phyloP scores from a whole-genome alignment of 2,888 invertebrate genomes.

The Drymonia ruficornis region DNA sequence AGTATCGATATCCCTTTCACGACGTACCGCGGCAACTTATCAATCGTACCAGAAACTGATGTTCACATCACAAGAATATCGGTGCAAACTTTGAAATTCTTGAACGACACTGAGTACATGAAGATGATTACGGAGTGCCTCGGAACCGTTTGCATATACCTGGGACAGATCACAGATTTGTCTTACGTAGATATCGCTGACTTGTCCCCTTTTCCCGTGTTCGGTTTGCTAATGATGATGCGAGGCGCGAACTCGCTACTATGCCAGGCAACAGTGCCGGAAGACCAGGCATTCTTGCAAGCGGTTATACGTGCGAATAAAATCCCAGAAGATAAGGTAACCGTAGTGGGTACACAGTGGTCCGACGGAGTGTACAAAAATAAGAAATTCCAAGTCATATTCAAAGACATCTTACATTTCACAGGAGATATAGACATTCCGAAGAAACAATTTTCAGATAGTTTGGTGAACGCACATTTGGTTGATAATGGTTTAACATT shows the following conservation, averaged over 20 bases:
- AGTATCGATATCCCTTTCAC: slow-evolving; percentile 10
- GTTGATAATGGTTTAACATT: slow-evolving; percentile 20
- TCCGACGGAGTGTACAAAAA: slow-evolving; percentile 9
- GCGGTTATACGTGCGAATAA: slow-evolving; percentile 17
- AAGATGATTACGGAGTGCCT: slow-evolving; percentile 19
- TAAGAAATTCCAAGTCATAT: slow-evolving; percentile 26
- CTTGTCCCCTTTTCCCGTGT: slow-evolving; percentile 79
- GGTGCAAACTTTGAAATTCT: slow-evolving; percentile 17
- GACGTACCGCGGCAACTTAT: slow-evolving; percentile 18
- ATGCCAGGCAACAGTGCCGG: slow-evolving; percentile 34
- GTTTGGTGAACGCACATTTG: slow-evolving; percentile 14
- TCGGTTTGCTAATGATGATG: slow-evolving; percentile 76
- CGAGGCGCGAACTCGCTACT: slow-evolving; percentile 55
- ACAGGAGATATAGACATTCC: slow-evolving; percentile 23
- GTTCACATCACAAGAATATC: slow-evolving; percentile 19
- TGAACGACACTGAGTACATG: slow-evolving; percentile 32
- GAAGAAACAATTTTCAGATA: slow-evolving; percentile 6
- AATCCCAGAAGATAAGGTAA: slow-evolving; percentile 22
- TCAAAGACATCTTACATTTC: slow-evolving; percentile 20
- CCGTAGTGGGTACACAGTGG: slow-evolving; percentile 16
- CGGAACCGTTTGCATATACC: slow-evolving; percentile 16
- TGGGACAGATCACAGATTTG: slow-evolving; percentile 20
- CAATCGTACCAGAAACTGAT: slow-evolving; percentile 6
- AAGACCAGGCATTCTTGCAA: slow-evolving; percentile 21
- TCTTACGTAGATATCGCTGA: slow-evolving; percentile 64